A percentile compares a stretch with the other conserved stretches of the same genome.
Conservation (phyloP, 2,797 vertebrate species). For the Epinephelus coioides region DNA sequence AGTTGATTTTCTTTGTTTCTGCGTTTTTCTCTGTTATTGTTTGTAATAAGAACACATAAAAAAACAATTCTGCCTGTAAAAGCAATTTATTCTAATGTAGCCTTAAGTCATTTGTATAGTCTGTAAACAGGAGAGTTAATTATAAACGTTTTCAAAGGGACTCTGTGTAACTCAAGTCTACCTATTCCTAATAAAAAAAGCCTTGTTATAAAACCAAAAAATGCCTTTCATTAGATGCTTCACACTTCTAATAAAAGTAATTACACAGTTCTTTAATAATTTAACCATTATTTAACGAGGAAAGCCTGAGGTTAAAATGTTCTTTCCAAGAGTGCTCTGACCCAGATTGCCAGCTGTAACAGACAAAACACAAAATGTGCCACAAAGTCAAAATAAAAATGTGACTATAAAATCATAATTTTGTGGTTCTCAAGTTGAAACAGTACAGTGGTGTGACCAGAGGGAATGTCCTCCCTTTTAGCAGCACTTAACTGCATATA, state of each 20-base stretch:
- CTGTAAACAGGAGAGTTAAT: not conserved
- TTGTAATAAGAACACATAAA: not conserved
- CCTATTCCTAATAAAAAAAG: not conserved
- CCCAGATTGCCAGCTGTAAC: not conserved
- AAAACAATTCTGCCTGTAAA: not conserved
- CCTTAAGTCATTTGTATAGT: not conserved
- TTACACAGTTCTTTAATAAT: not conserved
- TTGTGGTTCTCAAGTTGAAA: not conserved
- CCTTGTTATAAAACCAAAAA: not conserved
- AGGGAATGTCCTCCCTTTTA: not conserved
- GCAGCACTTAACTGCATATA: not conserved
- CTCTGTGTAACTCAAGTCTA: not conserved
- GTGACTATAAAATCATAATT: not conserved
- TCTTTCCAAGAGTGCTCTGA: not conserved
- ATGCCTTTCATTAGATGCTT: not conserved
- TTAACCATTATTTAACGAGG: not conserved
- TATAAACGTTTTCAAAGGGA: not conserved
- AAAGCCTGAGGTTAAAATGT: not conserved
- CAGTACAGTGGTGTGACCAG: not conserved
- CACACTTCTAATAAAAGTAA: not conserved
- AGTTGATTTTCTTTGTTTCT: constrained; percentile 78
- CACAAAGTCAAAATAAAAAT: not conserved
- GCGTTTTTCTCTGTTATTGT: constrained; percentile 9
- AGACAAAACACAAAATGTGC: not conserved
- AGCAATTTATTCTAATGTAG: not conserved